A percentile compares a stretch with the other conserved stretches of the same genome.
Evolutionary conservation across 1,140 invertebrate species (phyloP).

Genomic region (Cyphomyrmex costatus): DNA sequence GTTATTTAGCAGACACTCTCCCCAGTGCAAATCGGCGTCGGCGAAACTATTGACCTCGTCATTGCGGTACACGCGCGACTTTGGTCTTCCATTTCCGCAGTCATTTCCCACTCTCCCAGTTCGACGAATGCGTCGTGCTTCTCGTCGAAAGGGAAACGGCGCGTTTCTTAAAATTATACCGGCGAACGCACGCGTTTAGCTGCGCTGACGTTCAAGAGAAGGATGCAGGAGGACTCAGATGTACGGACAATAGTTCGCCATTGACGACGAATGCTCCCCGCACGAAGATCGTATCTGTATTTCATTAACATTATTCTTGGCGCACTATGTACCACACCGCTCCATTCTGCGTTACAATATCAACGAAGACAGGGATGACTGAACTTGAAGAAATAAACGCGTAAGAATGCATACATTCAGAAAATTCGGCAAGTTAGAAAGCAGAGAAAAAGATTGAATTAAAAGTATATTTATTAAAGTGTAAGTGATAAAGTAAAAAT

Average conservation of each 20-base stretch:
- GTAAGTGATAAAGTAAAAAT: background rate
- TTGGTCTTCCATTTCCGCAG: conserved; percentile 49
- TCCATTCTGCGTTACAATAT: conserved; percentile 35
- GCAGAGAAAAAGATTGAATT: background rate
- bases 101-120: background rate
- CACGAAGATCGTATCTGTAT: conserved; percentile 86
- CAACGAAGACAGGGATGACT: conserved; percentile 19
- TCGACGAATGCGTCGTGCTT: conserved; percentile 4
- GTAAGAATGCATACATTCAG: background rate
- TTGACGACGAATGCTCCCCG: conserved; percentile 74
- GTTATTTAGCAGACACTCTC: conserved; percentile 75
- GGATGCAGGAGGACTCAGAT: background rate
- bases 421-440: background rate
- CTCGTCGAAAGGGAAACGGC: background rate
- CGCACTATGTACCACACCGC: conserved; percentile 60
- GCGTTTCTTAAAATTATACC: conserved; percentile 49
- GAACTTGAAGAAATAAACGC: conserved; percentile 16
- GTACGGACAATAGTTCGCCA: conserved; percentile 66
- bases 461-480: background rate
- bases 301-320: conserved; percentile 87
- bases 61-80: background rate
- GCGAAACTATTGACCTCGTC: conserved; percentile 70
- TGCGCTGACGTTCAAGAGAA: conserved; percentile 1
- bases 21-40: conserved; percentile 37
- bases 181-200: background rate